Evolutionary conservation across 1,140 invertebrate species (phyloP), one percentile per base, ranked within the genome.

Genomic region (Alviniconcha marisindica): DNA sequence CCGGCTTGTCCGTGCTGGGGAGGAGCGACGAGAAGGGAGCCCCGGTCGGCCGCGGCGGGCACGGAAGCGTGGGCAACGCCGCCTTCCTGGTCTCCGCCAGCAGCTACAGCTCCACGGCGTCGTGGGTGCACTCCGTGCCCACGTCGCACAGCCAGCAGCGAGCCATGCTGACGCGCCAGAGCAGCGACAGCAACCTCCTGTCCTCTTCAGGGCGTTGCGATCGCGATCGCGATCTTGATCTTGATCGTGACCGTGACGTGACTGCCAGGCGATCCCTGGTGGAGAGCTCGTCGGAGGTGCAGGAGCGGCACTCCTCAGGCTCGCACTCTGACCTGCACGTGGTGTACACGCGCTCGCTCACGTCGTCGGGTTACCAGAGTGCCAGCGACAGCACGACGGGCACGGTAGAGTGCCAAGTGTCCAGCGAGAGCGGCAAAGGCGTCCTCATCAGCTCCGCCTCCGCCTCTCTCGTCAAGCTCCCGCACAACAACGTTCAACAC

Each of bases 351-450:
- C 40, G 73, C 73, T 76, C 73, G 15, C 24, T 51, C 42, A 54
- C 73, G 73, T 76, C 73, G 31, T 76, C 73, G 33, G 73, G 73
- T 2, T 76, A 76, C 28, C 73, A 76, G 1, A 76, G 73, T 51
- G 73, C 73, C 44, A 51, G 73, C 12, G 73, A 51, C 73, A 76
- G 40, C 14, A 14, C 28, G 28, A 51, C 31, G 24, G 44, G 40
- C 2, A 15, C 14, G 5, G n/a, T 31, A 15, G 73, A 76, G 1
- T 28, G 28, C n/a, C 73, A 33, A 2, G 28, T 33, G 42, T 0
- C 42, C 42, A 38, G 21, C 12, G 28, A 71, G 40, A 71, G 14
- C 69, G 21, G 15, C 69, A 40, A 5, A 15, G 69, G 15, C 36
- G 24, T 40, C 2, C 12, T 36, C 2, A 18, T 33, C 28, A 40